Evolutionary conservation across 2,797 vertebrate species (phyloP).

Genomic region (Synanceia verrucosa): DNA sequence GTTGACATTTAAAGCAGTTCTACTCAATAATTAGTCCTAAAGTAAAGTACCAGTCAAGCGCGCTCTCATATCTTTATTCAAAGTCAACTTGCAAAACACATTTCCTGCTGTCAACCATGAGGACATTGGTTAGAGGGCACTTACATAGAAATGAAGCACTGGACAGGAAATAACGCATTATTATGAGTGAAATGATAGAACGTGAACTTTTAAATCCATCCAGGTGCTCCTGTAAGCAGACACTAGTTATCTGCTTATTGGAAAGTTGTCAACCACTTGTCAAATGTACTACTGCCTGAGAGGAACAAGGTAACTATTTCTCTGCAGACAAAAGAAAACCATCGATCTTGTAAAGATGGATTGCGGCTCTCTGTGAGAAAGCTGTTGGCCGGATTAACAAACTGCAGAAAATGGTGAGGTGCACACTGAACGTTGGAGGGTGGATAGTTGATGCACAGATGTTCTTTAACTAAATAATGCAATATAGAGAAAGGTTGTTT

Average conservation of each 20-base stretch:
- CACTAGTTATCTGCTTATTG: neutral
- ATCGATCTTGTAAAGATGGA: slow-evolving; percentile 2
- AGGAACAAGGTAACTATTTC: slow-evolving; percentile 10
- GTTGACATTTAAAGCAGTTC: neutral
- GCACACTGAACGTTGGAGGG: neutral
- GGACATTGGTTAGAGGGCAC: neutral
- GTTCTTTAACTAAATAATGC: neutral
- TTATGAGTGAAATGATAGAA: neutral
- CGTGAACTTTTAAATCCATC: slow-evolving; percentile 2
- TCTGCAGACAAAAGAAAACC: slow-evolving; percentile 6
- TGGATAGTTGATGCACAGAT: neutral
- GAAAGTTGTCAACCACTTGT: slow-evolving; percentile 10
- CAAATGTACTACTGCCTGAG: neutral
- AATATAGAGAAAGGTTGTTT: neutral
- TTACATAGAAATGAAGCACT: neutral
- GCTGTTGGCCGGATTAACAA: neutral
- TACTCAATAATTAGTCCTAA: neutral
- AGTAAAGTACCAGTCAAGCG: too few species aligned
- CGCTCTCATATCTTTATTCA: neutral
- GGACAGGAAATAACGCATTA: neutral
- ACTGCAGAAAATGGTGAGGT: neutral
- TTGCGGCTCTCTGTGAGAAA: neutral
- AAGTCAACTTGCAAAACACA: neutral
- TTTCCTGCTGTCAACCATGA: neutral
- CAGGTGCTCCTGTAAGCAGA: neutral